A percentile compares a stretch with the other conserved stretches of the same genome.
Conservation (phyloP, 2,797 vertebrate species). For the Catostomus latipinnis region DNA sequence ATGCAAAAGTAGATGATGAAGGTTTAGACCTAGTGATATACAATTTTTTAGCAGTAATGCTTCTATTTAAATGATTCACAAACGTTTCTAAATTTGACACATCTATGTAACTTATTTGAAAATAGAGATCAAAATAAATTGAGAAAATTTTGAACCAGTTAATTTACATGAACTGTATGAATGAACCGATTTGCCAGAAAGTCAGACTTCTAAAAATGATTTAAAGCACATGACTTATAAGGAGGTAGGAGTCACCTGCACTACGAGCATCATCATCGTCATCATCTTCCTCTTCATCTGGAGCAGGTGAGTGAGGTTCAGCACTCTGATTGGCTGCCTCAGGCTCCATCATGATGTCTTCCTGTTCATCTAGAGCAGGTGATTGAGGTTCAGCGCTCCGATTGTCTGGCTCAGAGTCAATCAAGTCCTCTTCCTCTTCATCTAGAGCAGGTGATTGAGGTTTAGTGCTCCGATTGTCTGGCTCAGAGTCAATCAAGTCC, state of each 20-base stretch:
- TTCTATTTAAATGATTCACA: too few relatives aligned
- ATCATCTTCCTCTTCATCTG: constrained; percentile 23
- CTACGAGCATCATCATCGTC: constrained; percentile 44
- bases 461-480: too few relatives aligned
- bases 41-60: too few relatives aligned
- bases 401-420: not conserved
- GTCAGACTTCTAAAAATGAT: not conserved
- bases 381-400: not conserved
- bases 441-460: too few relatives aligned
- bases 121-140: not conserved
- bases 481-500: not conserved
- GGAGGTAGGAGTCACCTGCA: constrained; percentile 59
- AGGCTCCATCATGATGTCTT: not conserved
- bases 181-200: not conserved
- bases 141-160: too few relatives aligned
- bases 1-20: not conserved
- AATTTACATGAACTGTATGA: not conserved
- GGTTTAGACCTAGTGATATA: not conserved
- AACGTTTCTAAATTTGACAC: too few relatives aligned
- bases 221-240: not conserved
- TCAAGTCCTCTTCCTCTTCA: too few relatives aligned
- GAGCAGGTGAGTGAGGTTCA: not conserved
- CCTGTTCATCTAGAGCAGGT: not conserved
- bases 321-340: not conserved
- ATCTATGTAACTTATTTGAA: too few relatives aligned